Conservation (phyloP, 2,113 vertebrate genomes). For the Xyrauchen texanus region DNA sequence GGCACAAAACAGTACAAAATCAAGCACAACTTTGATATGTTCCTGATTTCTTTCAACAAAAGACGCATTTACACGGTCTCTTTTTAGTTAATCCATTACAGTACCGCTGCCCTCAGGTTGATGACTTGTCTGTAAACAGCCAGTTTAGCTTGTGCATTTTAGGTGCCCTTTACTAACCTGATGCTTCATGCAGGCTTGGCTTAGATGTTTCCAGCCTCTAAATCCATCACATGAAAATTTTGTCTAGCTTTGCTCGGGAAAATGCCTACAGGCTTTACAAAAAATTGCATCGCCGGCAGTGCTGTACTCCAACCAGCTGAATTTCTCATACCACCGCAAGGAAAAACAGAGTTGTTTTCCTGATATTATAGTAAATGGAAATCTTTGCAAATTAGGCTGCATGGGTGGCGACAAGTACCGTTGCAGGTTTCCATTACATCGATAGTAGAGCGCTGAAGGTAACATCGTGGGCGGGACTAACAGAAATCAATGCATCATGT, state of each 20-base stretch:
- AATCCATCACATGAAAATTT: constrained; percentile 35
- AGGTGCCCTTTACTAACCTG: constrained; percentile 35
- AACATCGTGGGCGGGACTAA: too few relatives aligned
- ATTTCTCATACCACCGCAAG: constrained; percentile 17
- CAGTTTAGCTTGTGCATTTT: constrained; percentile 14
- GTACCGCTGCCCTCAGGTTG: background rate
- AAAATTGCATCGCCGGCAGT: constrained; percentile 20
- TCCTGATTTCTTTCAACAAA: constrained; percentile 33
- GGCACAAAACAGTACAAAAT: constrained; percentile 40
- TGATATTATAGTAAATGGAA: constrained; percentile 1
- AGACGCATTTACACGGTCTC: background rate
- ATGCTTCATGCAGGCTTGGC: constrained; percentile 25
- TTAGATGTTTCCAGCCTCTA: constrained; percentile 37
- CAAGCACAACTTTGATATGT: constrained; percentile 39
- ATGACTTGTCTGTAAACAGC: constrained; percentile 11
- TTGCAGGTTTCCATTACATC: too few relatives aligned
- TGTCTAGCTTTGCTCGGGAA: constrained; percentile 8
- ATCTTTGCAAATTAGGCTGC: constrained; percentile 11
- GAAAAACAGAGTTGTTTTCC: constrained; percentile 14
- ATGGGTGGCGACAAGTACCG: constrained; percentile 7
- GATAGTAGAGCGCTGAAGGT: too few relatives aligned
- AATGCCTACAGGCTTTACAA: constrained; percentile 44
- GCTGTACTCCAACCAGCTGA: constrained; percentile 30
- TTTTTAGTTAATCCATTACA: background rate
- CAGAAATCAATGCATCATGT: too few relatives aligned